Evolutionary conservation across 2,888 invertebrate genomes (phyloP), one percentile per base, ranked within the genome.

Genomic region (Perizoma flavofasciatum): DNA sequence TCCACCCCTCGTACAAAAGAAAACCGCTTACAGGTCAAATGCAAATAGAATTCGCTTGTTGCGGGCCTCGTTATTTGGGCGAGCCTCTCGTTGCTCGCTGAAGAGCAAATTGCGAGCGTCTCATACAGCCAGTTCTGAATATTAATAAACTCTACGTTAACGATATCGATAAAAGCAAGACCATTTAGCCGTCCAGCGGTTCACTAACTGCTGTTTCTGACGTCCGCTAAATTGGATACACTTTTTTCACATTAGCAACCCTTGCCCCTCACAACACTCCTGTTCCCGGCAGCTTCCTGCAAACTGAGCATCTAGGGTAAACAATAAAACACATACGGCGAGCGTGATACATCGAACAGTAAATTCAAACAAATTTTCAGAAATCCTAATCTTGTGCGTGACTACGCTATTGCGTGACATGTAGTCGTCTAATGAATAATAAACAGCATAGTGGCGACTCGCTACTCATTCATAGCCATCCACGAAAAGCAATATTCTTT

Each of bases 391-490:
- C 78, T 79, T 80, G 87, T 86, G 88, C 89, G 89, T 88, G 89
- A 86, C 78, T 77, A 73, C 74, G 79, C 79, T 81, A 78, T 89
- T 84, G 89, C 90, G 89, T 90, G 90, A 88, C 87, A 83, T 83
- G 85, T 83, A 81, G 79, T 82, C 88, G 84, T 86, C 88, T 89
- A 87, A 89, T 89, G 89, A 89, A 89, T 89, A 90, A 90, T 89
- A 88, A 90, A 88, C 89, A 88, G 87, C 80, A 77, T 81, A 73
- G 81, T 82, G 86, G 86, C 82, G 85, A 86, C 82, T 85, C 80
- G 83, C 85, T 83, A 82, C 87, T 89, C 89, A 88, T 88, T 89
- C 89, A 87, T 87, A 88, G 82, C 87, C 86, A 87, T 88, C 84
- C 83, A 86, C 84, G 81, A 79, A 83, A 86, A 77, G 81, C 82